Conservation (phyloP, 2,797 vertebrate genomes). For the Macropus fuliginosus region DNA sequence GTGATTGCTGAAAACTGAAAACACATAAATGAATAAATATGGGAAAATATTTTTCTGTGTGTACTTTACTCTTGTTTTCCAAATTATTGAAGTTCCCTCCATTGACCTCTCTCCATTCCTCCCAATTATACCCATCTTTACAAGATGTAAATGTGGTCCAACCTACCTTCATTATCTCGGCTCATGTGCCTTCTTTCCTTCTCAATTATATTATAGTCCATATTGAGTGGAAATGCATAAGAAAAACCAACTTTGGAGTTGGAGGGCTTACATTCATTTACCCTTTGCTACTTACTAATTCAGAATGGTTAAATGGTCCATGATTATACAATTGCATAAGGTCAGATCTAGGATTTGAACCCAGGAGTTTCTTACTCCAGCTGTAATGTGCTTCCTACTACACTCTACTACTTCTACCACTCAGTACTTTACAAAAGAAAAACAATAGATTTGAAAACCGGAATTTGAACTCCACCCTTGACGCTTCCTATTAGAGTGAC, state of each 20-base stretch:
- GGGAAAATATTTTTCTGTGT: no score
- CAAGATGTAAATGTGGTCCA: not conserved
- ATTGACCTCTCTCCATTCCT: not conserved
- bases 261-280: not conserved
- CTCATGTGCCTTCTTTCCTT: not conserved
- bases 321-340: no score
- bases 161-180: not conserved
- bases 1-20: no score
- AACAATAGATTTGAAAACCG: not conserved
- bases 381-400: no score
- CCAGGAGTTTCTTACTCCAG: not conserved
- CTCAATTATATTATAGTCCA: not conserved
- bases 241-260: not conserved
- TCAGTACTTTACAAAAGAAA: no score
- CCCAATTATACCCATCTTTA: not conserved
- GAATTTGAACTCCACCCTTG: not conserved
- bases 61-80: not conserved
- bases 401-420: not conserved
- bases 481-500: not conserved
- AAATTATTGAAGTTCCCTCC: not conserved
- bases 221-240: not conserved
- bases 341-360: not conserved
- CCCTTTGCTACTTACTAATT: not conserved
- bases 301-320: not conserved
- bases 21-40: no score